Evolutionary conservation across 2,113 vertebrate genomes (phyloP).

Genomic region (Aleadryas rufinucha): DNA sequence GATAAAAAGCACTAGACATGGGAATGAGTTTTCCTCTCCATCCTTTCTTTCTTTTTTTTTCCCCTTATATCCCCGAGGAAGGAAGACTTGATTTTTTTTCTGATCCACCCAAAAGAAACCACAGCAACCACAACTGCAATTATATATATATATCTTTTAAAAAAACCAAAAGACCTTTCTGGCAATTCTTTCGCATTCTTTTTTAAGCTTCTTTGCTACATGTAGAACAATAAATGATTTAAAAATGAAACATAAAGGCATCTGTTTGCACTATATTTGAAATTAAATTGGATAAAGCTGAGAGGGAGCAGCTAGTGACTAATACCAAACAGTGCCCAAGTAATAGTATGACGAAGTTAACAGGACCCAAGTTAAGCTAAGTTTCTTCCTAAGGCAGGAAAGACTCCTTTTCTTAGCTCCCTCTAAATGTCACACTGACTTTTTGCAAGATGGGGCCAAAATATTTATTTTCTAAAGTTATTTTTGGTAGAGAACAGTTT

Average conservation of each 20-base stretch:
- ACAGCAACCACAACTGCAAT: constrained; percentile 56
- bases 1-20: constrained; percentile 62
- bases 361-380: constrained; percentile 38
- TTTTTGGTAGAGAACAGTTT: constrained; percentile 46
- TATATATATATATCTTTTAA: constrained; percentile 61
- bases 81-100: constrained; percentile 62
- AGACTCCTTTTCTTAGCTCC: constrained; percentile 60
- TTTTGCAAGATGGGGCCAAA: constrained; percentile 51
- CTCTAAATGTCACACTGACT: constrained; percentile 66
- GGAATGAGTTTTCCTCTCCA: constrained; percentile 55
- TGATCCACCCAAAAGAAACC: constrained; percentile 67
- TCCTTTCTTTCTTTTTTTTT: background rate
- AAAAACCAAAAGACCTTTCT: constrained; percentile 43
- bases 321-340: constrained; percentile 53
- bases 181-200: constrained; percentile 57
- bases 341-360: constrained; percentile 61
- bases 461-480: constrained; percentile 61
- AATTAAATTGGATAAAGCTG: constrained; percentile 63
- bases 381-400: constrained; percentile 62
- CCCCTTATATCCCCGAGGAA: constrained; percentile 58
- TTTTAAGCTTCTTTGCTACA: constrained; percentile 58
- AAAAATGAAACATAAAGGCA: constrained; percentile 65
- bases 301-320: constrained; percentile 44
- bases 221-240: constrained; percentile 68
- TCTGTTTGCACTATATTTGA: constrained; percentile 55